phyloP scores from a whole-genome alignment of 2,888 invertebrate genomes.

The Drosophila infuscata region DNA sequence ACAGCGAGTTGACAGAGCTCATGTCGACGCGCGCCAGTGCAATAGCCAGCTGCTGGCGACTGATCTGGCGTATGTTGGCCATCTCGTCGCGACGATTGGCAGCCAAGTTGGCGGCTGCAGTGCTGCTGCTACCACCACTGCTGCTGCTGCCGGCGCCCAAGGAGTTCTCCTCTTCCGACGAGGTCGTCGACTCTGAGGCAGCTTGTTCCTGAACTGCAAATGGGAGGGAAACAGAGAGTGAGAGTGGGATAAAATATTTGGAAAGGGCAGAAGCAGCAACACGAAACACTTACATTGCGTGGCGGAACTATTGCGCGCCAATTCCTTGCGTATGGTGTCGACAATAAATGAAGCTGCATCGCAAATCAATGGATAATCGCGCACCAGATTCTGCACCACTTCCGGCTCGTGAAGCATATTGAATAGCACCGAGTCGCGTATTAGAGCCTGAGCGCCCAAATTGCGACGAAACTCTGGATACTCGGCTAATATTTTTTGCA shows the following conservation, averaged over 20 bases:
- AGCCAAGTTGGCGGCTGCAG: conserved; percentile 59
- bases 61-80: conserved; percentile 83
- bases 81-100: conserved; percentile 74
- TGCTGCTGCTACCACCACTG: conserved; percentile 65
- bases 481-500: conserved; percentile 88
- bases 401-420: conserved; percentile 88
- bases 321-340: conserved; percentile 83
- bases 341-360: conserved; percentile 87
- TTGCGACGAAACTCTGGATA: conserved; percentile 89
- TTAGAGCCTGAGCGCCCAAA: conserved; percentile 89
- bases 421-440: conserved; percentile 90
- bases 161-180: conserved; percentile 84
- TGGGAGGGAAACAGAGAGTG: background rate
- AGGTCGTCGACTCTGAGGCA: conserved; percentile 84
- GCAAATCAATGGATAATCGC: conserved; percentile 89
- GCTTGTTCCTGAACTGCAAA: conserved; percentile 80
- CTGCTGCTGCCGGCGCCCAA: conserved; percentile 78
- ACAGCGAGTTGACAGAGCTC: conserved; percentile 83
- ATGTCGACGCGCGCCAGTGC: conserved; percentile 82
- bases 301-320: conserved; percentile 79
- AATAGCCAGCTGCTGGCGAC: conserved; percentile 83
- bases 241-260: background rate
- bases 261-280: background rate
- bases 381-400: conserved; percentile 88
- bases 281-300: conserved; percentile 65